Base-by-base conservation (phyloP, 2,113 vertebrate species). In the Ophiodon elongatus region DNA sequence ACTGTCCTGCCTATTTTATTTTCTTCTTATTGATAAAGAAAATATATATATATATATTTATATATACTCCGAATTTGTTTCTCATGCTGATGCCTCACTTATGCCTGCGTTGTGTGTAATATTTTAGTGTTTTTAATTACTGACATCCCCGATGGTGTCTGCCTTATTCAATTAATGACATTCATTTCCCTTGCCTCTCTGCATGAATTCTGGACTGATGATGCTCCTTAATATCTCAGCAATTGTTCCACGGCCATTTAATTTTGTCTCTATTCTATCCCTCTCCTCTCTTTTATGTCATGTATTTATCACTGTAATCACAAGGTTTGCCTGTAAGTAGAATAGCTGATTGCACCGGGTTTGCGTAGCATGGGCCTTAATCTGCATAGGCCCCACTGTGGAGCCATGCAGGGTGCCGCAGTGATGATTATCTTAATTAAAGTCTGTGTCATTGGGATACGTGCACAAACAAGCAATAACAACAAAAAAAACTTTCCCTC, bases 341-440 rank as follows among this genome's bases (percentile, higher is more conserved):
- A 87, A 75, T 84, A 89, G 89, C 66, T 85, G 83, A 93, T 91
- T 76, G 57, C 68, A 52, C 9, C 13, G 80, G 82, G 75, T 77
- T 91, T 75, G 29, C 71, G 29, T 39, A 67, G 78, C 72, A 69
- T 29, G 60, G 59, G 71, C 37, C 70, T 80, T 88, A 85, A 90
- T 94, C 91, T 91, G 57, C 73, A 89, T 82, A 54, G 70, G 83
- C 68, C 82, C 82, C 70, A 84, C 75, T 77, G 78, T 79, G 47
- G 78, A 87, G 82, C 88, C 88, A 78, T 67, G 87, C 57, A 27
- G 92, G 80, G 71, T 80, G 75, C 89, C 67, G 68, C 67, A 3
- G 45, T 73, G 91, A 94, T 94, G 90, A 94, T 95, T 89, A 93
- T 95, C 91, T 92, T 95, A 95, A 96, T 94, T 94, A 94, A 93